Percentiles rank a stretch among this genome's conserved stretches.
Evolutionary conservation across 2,888 invertebrate species (phyloP).

Genomic region (Salpingus planirostris): DNA sequence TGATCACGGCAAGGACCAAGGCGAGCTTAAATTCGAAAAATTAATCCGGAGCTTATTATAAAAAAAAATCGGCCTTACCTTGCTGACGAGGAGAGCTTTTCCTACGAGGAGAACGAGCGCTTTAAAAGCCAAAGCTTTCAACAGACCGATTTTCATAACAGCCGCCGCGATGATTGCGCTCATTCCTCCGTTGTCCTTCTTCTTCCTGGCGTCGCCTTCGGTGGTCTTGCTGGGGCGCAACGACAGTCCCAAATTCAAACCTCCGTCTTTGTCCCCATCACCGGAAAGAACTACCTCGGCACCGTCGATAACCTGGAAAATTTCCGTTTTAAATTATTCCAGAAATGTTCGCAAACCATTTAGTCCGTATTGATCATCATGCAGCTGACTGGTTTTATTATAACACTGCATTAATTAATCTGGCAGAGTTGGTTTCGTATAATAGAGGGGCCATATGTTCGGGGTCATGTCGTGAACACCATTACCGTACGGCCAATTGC

Average conservation of each 20-base stretch:
- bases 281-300: constrained; percentile 70
- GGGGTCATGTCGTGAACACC: no score
- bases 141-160: constrained; percentile 70
- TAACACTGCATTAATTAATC: no score
- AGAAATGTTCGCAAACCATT: no score
- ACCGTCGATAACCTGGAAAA: constrained; percentile 55
- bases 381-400: no score
- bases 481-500: no score
- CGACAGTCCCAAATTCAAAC: constrained; percentile 61
- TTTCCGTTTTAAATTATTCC: no score
- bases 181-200: constrained; percentile 47
- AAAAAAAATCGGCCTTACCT: constrained; percentile 40
- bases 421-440: no score
- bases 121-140: constrained; percentile 73
- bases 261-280: constrained; percentile 56
- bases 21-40: constrained; percentile 48
- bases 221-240: constrained; percentile 40
- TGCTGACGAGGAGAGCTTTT: constrained; percentile 76
- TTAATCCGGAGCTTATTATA: not conserved
- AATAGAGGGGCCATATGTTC: no score
- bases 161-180: constrained; percentile 66
- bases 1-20: constrained; percentile 67
- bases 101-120: constrained; percentile 73
- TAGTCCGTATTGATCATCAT: no score
- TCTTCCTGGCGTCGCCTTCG: constrained; percentile 34